These are phyloP conservation scores for Synanceia verrucosa DNA, from an alignment of 2,797 vertebrate species.

Conservation along the genomic window DNA sequence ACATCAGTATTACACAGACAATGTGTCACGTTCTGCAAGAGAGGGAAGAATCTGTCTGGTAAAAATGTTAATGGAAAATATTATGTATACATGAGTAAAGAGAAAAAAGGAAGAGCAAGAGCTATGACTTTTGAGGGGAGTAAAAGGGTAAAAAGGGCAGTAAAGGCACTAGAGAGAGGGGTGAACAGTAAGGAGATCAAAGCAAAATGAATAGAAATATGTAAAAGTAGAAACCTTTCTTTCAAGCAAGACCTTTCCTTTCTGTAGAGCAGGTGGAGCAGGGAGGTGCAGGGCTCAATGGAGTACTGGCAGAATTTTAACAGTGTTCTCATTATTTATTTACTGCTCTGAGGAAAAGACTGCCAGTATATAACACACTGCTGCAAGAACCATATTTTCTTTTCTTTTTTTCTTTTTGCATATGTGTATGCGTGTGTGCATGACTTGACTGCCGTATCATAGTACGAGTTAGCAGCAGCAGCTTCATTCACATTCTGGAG, in stretches of 20 bases:
- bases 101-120: slow-evolving; percentile 9
- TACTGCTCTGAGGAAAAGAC: slow-evolving; percentile 65
- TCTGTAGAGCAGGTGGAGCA: slow-evolving; percentile 38
- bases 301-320: slow-evolving; percentile 79
- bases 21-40: neutral
- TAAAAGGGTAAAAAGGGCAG: slow-evolving; percentile 7
- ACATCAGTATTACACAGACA: neutral
- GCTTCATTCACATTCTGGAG: slow-evolving; percentile 72
- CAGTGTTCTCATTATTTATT: slow-evolving; percentile 85
- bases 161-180: slow-evolving; percentile 1
- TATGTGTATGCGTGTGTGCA: neutral
- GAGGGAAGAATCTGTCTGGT: slow-evolving; percentile 18
- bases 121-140: slow-evolving; percentile 25
- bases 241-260: slow-evolving; percentile 27
- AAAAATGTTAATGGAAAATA: slow-evolving; percentile 57
- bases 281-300: slow-evolving; percentile 25
- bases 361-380: slow-evolving; percentile 59
- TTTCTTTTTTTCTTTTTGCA: slow-evolving; percentile 10
- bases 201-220: slow-evolving; percentile 21
- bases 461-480: slow-evolving; percentile 6
- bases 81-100: slow-evolving; percentile 56
- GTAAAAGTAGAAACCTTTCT: slow-evolving; percentile 23
- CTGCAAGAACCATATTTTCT: slow-evolving; percentile 36
- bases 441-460: slow-evolving; percentile 24
- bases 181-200: slow-evolving; percentile 17